Conservation (phyloP, 2,797 vertebrate species). For the Epinephelus awoara region DNA sequence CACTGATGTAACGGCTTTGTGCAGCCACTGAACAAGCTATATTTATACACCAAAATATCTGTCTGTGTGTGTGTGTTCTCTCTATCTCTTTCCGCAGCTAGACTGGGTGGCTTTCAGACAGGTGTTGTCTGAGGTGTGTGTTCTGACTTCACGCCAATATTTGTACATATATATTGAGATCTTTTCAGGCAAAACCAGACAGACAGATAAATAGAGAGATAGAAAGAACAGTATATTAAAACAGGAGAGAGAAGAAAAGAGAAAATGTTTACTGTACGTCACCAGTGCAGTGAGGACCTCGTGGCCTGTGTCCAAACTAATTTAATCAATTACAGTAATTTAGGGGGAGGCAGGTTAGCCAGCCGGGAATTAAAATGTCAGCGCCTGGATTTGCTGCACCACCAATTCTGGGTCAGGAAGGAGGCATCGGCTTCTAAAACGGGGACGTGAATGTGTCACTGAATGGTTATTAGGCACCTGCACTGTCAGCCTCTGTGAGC, state of each 20-base stretch:
- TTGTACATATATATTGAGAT: not conserved
- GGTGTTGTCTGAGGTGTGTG: slow-evolving; percentile 2
- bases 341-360: slow-evolving; percentile 68
- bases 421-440: slow-evolving; percentile 72
- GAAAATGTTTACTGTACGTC: slow-evolving; percentile 47
- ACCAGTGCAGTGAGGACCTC: slow-evolving; percentile 48
- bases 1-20: slow-evolving; percentile 34
- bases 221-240: not conserved
- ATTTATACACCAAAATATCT: slow-evolving; percentile 30
- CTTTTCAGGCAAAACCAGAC: not conserved
- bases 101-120: slow-evolving; percentile 1
- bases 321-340: slow-evolving; percentile 86
- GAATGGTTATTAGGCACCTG: slow-evolving; percentile 86
- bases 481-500: slow-evolving; percentile 75
- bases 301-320: slow-evolving; percentile 85
- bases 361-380: slow-evolving; percentile 81
- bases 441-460: slow-evolving; percentile 65
- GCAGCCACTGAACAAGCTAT: slow-evolving; percentile 12
- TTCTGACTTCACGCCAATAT: not conserved
- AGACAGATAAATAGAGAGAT: not conserved
- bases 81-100: not conserved
- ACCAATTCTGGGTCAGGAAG: slow-evolving; percentile 55
- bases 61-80: not conserved
- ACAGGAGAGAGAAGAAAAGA: slow-evolving; percentile 3
- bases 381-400: slow-evolving; percentile 51